Base-by-base conservation (phyloP, 2,113 vertebrate genomes). In the Aphyosemion australe region DNA sequence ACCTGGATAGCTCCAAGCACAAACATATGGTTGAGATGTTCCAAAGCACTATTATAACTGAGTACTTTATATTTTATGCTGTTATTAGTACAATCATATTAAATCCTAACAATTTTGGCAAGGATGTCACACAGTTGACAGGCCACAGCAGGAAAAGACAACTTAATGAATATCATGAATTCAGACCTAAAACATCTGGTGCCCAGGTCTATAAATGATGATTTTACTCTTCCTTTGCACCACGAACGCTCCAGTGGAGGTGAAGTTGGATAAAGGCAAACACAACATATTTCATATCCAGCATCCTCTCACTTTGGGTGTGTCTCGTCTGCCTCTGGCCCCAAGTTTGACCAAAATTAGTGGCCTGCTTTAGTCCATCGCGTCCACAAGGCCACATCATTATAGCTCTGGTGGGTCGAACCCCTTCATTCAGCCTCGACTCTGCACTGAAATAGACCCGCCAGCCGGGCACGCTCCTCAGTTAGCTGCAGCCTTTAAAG, bases 331-430 rank as follows among this genome's bases (percentile, higher is more conserved):
- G 80, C 78, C 37, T 80, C 63, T 80, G 81, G 69, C 82, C 58
- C 20, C 10, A 67, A 76, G 43, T 72, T 74, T 86, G 82, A 92
- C 92, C 92, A 91, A 90, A 92, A 92, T 92, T 86, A 90, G 74
- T 88, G 90, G 82, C 84, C 80, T 91, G 78, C 80, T 89, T 86
- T 85, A 82, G 90, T 89, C 82, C 76, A 3, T 80, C 79, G 70
- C 74, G 43, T 84, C 83, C 72, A 76, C 74, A 47, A 70, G 76
- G 85, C 90, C 90, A 89, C 87, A 92, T 92, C 88, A 91, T 91
- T 92, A 91, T 81, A 89, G 55, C 77, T 57, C 15, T 86, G 86
- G 72, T 62, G 18, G 65, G 57, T 51, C 1, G 21, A 82, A 89
- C 68, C 87, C 86, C 76, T 21, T 90, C 88, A 91, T 91, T 90